These are phyloP conservation scores for Rhynchopsitta pachyrhyncha DNA, from an alignment of 2,113 vertebrate species.

Conservation along the genomic window DNA sequence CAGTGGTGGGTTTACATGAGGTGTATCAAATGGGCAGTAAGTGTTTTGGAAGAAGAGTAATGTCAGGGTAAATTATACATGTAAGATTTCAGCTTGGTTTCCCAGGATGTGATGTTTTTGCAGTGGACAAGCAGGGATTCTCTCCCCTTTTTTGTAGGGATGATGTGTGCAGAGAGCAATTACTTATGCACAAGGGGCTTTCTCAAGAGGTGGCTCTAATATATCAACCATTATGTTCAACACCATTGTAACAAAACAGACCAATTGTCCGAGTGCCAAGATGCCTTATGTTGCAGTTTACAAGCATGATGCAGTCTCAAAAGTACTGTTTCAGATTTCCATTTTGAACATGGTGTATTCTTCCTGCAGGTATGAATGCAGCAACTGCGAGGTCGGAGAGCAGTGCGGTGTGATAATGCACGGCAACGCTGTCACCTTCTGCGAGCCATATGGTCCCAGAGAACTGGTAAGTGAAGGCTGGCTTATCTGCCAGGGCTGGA, in stretches of 20 bases:
- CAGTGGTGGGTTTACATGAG: fast-evolving
- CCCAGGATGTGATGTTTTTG: neutral
- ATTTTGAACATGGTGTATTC: constrained; percentile 2
- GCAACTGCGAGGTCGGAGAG: constrained; percentile 87
- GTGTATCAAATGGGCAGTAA: neutral
- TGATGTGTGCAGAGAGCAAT: neutral
- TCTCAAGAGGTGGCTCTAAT: neutral
- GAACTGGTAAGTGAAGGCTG: constrained; percentile 83
- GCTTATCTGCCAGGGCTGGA: neutral
- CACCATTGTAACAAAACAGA: neutral
- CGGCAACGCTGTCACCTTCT: constrained; percentile 89
- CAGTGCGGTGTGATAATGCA: constrained; percentile 94
- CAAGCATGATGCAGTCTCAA: fast-evolving
- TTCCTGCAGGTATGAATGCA: constrained; percentile 86
- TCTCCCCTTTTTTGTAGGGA: neutral
- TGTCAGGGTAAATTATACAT: neutral
- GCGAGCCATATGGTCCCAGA: constrained; percentile 91
- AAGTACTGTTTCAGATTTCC: neutral
- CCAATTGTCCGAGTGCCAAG: neutral
- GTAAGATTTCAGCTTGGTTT: neutral
- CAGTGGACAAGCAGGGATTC: fast-evolving
- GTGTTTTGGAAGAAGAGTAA: neutral
- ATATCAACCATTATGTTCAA: neutral
- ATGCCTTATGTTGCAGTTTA: neutral
- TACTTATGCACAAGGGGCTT: neutral